A percentile compares a stretch with the other conserved stretches of the same genome.
These are phyloP conservation scores for Noctilio leporinus DNA, from an alignment of 2,113 vertebrate species.

Conservation along the genomic window DNA sequence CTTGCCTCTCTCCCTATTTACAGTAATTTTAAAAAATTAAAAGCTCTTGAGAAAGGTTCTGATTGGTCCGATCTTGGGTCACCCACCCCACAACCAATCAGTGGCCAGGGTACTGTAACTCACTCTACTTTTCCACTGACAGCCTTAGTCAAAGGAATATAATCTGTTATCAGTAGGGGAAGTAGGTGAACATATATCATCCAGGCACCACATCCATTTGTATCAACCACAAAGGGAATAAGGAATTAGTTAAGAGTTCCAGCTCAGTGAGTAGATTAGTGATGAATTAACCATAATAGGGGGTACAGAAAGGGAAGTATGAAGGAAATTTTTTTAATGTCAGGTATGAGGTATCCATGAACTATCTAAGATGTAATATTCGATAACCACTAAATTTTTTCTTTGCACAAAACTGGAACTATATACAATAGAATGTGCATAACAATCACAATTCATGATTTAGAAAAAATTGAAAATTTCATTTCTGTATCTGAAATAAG, in stretches of 20 bases:
- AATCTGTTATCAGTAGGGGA: not conserved
- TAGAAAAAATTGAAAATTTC: not conserved
- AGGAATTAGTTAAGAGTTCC: not conserved
- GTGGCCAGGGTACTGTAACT: not conserved
- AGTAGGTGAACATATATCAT: not conserved
- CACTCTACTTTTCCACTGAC: not conserved
- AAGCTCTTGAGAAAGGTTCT: not conserved
- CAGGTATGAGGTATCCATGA: not conserved
- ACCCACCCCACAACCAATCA: not conserved
- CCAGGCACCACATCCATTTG: not conserved
- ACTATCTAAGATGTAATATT: not conserved
- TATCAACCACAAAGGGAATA: not conserved
- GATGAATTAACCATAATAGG: not conserved
- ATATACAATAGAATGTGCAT: not conserved
- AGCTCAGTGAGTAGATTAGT: not conserved
- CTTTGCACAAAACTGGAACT: not conserved
- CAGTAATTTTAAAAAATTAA: not conserved
- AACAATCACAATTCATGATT: not conserved
- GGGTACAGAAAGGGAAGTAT: not conserved
- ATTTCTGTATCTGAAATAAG: slow-evolving; percentile 19
- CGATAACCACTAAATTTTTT: not conserved
- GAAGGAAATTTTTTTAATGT: not conserved
- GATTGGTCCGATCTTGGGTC: not conserved
- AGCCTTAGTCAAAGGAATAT: not conserved
- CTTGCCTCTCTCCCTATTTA: not conserved